phyloP scores from a whole-genome alignment of 2,888 invertebrate species.

The Pheosia tremula region DNA sequence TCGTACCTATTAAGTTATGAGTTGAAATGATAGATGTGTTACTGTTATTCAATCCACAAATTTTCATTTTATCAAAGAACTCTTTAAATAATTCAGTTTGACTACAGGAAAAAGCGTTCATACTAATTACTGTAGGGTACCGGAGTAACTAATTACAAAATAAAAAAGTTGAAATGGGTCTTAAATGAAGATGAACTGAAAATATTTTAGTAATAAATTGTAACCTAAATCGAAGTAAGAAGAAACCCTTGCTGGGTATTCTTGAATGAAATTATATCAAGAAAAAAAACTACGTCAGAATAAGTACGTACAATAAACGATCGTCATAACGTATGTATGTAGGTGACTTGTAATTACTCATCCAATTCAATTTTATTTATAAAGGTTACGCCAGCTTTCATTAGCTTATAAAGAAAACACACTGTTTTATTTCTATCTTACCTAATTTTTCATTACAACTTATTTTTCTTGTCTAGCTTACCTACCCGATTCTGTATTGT shows the following conservation, averaged over 20 bases:
- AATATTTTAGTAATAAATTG: background rate
- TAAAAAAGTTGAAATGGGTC: background rate
- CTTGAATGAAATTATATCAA: background rate
- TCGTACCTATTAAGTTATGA: background rate
- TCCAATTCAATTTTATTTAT: slow-evolving; percentile 34
- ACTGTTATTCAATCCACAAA: background rate
- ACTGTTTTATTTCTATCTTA: background rate
- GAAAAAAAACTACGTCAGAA: background rate
- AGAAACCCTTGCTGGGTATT: background rate
- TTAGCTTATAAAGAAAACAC: slow-evolving; percentile 15
- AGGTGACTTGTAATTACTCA: slow-evolving; percentile 20
- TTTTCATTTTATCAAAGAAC: background rate
- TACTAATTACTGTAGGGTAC: background rate
- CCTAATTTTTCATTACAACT: background rate
- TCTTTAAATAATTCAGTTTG: background rate
- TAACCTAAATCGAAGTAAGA: background rate
- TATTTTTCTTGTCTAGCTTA: background rate
- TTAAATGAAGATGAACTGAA: background rate
- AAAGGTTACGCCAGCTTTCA: slow-evolving; percentile 17
- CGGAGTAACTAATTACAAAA: background rate
- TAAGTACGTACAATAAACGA: slow-evolving; percentile 2
- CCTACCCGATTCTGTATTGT: background rate
- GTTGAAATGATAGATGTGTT: background rate
- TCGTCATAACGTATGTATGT: slow-evolving; percentile 15
- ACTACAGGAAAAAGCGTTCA: background rate